phyloP scores from a whole-genome alignment of 2,888 invertebrate species.

The Clitarchus hookeri region DNA sequence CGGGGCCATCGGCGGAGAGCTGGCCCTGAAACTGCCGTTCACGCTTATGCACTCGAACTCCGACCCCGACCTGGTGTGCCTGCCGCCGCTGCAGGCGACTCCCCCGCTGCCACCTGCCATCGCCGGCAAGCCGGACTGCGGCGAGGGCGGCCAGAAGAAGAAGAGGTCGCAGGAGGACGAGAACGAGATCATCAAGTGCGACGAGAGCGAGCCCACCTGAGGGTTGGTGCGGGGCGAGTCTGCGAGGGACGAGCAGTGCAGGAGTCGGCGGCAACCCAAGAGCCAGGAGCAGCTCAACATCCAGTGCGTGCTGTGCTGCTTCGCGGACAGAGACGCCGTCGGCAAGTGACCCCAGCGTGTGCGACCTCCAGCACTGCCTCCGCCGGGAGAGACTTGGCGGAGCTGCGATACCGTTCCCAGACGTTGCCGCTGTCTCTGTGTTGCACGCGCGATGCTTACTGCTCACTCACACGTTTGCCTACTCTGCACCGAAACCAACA shows the following conservation, averaged over 20 bases:
- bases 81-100: constrained; percentile 15
- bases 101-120: background rate
- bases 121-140: constrained; percentile 24
- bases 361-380: background rate
- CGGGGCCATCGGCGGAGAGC: constrained; percentile 79
- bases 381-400: background rate
- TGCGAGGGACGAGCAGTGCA: background rate
- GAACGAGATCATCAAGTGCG: constrained; percentile 39
- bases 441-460: background rate
- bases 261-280: background rate
- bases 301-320: constrained; percentile 37
- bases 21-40: constrained; percentile 80
- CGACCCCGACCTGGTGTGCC: constrained; percentile 24
- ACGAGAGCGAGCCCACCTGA: constrained; percentile 39
- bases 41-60: constrained; percentile 67
- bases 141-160: constrained; percentile 34
- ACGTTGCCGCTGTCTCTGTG: background rate
- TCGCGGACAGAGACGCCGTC: constrained; percentile 15
- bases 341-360: constrained; percentile 27
- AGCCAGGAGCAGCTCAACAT: constrained; percentile 16
- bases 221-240: constrained; percentile 26
- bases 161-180: constrained; percentile 36
- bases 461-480: background rate
- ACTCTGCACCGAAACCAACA: background rate
- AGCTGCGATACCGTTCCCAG: background rate